Conservation (phyloP, 2,113 vertebrate genomes). For the Oreochromis tanganicae region DNA sequence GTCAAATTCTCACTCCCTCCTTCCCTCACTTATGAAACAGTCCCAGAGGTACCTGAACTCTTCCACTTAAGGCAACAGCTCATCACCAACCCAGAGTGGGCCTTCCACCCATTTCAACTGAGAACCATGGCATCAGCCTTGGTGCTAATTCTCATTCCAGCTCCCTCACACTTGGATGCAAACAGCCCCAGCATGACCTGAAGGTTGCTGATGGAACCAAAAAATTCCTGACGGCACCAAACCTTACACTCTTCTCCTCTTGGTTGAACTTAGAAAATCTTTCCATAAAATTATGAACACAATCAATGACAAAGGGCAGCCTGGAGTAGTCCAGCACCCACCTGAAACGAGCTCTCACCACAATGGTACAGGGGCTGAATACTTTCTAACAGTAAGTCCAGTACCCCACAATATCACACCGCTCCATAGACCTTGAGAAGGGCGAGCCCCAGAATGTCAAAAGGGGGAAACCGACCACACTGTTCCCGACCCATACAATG, state of each 20-base stretch:
- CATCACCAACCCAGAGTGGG: not conserved
- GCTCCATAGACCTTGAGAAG: not conserved
- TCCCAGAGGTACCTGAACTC: not conserved
- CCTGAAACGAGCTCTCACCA: too few species aligned
- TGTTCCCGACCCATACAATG: rapidly evolving
- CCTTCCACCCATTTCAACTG: not conserved
- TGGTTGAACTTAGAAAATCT: too few species aligned
- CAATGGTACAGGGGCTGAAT: too few species aligned
- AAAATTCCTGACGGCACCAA: not conserved
- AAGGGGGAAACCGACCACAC: not conserved
- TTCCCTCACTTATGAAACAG: not conserved
- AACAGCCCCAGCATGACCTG: not conserved
- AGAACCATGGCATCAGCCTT: not conserved
- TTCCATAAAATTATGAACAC: too few species aligned
- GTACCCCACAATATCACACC: too few species aligned
- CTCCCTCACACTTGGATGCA: not conserved
- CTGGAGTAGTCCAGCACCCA: too few species aligned
- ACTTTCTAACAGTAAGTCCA: too few species aligned
- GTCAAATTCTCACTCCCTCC: not conserved
- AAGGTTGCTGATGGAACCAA: not conserved
- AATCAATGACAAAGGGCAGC: too few species aligned
- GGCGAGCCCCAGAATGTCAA: too few species aligned
- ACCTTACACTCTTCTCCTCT: too few species aligned
- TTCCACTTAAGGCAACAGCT: not conserved
- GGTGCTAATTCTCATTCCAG: not conserved